These are phyloP conservation scores for Himalopsyche japonica DNA, from an alignment of 2,888 invertebrate genomes.

Conservation along the genomic window DNA sequence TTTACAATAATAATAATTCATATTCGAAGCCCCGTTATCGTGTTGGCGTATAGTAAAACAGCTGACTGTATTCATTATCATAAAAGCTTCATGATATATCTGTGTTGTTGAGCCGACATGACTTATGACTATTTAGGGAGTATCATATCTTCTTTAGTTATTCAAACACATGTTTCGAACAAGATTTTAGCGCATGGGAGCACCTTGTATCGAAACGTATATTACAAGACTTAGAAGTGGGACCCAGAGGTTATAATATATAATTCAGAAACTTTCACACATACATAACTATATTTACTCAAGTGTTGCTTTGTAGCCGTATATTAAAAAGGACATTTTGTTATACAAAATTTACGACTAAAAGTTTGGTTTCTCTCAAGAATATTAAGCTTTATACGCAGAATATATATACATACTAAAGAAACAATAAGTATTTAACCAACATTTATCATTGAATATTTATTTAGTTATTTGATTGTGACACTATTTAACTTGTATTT, in stretches of 20 bases:
- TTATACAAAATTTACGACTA: background rate
- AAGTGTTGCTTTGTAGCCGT: background rate
- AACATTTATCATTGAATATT: too few relatives aligned
- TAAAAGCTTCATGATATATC: constrained; percentile 36
- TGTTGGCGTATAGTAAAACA: background rate
- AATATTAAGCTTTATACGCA: too few relatives aligned
- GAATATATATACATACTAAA: too few relatives aligned
- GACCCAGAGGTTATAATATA: background rate
- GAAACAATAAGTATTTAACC: too few relatives aligned
- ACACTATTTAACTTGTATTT: too few relatives aligned
- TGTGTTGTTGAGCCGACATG: constrained; percentile 29
- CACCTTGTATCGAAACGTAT: background rate
- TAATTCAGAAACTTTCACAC: background rate
- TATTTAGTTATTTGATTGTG: too few relatives aligned
- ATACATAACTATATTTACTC: background rate
- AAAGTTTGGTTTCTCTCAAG: background rate
- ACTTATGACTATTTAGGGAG: constrained; percentile 32
- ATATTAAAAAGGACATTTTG: background rate
- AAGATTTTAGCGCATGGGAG: background rate
- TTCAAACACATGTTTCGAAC: constrained; percentile 22
- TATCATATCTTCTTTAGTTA: constrained; percentile 23
- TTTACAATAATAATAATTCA: background rate
- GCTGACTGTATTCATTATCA: constrained; percentile 35
- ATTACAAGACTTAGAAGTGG: background rate
- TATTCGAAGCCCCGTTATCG: background rate